phyloP scores from a whole-genome alignment of 2,113 vertebrate species.

The Antechinus flavipes region DNA sequence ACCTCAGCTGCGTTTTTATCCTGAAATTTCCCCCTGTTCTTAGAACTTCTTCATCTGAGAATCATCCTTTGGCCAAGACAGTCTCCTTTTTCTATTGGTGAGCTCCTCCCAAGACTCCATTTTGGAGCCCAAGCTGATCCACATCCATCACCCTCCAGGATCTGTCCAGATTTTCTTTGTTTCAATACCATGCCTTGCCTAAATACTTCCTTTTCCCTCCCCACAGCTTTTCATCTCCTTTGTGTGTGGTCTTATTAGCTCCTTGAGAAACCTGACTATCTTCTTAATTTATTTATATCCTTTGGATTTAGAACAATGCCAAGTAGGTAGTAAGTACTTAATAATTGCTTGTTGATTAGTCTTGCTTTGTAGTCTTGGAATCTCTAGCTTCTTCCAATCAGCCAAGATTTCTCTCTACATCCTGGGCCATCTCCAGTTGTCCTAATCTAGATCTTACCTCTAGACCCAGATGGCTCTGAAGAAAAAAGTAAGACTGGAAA shows the following conservation, averaged over 20 bases:
- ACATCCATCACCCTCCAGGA: background rate
- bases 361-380: background rate
- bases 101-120: background rate
- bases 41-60: background rate
- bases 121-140: background rate
- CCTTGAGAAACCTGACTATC: background rate
- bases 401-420: too few species aligned
- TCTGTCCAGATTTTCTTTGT: background rate
- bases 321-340: background rate
- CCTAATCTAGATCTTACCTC: too few species aligned
- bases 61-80: background rate
- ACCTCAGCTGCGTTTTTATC: background rate
- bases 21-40: background rate
- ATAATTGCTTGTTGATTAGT: background rate
- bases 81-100: background rate
- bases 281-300: background rate
- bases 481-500: too few species aligned
- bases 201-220: background rate
- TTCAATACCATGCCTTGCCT: background rate
- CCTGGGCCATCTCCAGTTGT: too few species aligned
- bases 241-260: background rate
- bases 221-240: background rate
- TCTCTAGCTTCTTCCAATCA: background rate
- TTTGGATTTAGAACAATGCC: background rate
- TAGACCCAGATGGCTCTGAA: too few species aligned